These are phyloP conservation scores for Papilio protenor DNA, from an alignment of 2,888 invertebrate species.

Conservation along the genomic window DNA sequence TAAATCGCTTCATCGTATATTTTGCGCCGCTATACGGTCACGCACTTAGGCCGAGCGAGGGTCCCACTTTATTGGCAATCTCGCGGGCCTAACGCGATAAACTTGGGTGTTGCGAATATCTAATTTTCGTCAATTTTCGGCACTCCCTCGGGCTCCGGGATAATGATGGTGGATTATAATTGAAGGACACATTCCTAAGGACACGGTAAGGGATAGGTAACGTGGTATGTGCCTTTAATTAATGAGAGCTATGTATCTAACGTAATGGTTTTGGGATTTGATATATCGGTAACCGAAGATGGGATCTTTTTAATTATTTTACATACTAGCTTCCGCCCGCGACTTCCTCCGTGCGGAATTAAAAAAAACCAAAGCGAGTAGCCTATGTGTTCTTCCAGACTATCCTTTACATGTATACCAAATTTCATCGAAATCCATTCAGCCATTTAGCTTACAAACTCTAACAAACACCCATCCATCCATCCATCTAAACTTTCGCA, in stretches of 20 bases:
- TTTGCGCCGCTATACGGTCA: constrained; percentile 25
- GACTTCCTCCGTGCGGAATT: no score
- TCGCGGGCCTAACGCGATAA: constrained; percentile 80
- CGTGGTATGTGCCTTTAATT: constrained; percentile 17
- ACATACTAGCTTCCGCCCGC: no score
- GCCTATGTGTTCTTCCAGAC: no score
- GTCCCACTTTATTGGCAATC: constrained; percentile 77
- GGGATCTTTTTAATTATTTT: constrained; percentile 7
- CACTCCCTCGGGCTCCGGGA: constrained; percentile 42
- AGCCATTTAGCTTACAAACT: no score
- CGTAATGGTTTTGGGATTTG: constrained; percentile 23
- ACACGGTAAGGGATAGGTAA: constrained; percentile 33
- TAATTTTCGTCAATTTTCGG: constrained; percentile 68
- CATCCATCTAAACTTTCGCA: no score
- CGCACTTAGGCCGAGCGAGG: constrained; percentile 44
- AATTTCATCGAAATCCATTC: no score
- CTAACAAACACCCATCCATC: no score
- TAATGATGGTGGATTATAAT: constrained; percentile 42
- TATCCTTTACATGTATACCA: no score
- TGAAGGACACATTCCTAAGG: constrained; percentile 53
- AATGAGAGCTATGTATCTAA: constrained; percentile 12
- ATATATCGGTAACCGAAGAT: constrained; percentile 17
- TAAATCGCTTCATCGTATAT: constrained; percentile 23
- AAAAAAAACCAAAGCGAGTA: no score
- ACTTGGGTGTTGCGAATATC: constrained; percentile 71